phyloP scores from a whole-genome alignment of 2,888 invertebrate species.

The Rhagophthalmus giganteus region DNA sequence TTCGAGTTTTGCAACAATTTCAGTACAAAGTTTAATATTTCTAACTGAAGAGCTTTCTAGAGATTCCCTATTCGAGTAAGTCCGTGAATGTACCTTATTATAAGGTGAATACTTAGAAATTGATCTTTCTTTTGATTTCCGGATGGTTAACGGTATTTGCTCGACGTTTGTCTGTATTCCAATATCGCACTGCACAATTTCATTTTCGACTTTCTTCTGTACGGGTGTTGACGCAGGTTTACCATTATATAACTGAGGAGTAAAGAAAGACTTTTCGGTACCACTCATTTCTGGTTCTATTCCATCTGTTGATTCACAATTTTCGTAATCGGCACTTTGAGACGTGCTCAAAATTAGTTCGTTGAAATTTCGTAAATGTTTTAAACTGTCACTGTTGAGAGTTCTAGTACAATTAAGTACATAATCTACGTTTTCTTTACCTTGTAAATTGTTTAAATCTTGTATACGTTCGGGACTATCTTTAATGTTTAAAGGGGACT shows the following conservation, averaged over 20 bases:
- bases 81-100: not conserved
- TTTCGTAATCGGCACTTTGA: constrained; percentile 10
- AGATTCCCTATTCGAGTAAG: not conserved
- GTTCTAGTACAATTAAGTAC: constrained; percentile 7
- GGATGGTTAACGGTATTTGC: not conserved
- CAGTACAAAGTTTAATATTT: constrained; percentile 10
- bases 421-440: not conserved
- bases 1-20: constrained; percentile 39
- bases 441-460: constrained; percentile 19
- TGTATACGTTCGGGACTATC: constrained; percentile 7
- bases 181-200: not conserved
- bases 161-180: constrained; percentile 9
- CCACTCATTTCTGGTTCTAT: constrained; percentile 27
- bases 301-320: constrained; percentile 6
- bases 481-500: not conserved
- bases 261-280: constrained; percentile 45
- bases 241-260: constrained; percentile 39
- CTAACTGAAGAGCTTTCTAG: not conserved
- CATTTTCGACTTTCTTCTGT: constrained; percentile 12
- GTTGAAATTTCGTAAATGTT: constrained; percentile 22
- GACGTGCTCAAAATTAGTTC: constrained; percentile 22
- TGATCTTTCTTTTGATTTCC: constrained; percentile 9
- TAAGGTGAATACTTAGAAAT: constrained; percentile 1
- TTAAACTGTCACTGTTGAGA: constrained; percentile 11
- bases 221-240: constrained; percentile 46